Evolutionary conservation across 2,113 vertebrate species (phyloP).

Genomic region (Ptyas mucosa): DNA sequence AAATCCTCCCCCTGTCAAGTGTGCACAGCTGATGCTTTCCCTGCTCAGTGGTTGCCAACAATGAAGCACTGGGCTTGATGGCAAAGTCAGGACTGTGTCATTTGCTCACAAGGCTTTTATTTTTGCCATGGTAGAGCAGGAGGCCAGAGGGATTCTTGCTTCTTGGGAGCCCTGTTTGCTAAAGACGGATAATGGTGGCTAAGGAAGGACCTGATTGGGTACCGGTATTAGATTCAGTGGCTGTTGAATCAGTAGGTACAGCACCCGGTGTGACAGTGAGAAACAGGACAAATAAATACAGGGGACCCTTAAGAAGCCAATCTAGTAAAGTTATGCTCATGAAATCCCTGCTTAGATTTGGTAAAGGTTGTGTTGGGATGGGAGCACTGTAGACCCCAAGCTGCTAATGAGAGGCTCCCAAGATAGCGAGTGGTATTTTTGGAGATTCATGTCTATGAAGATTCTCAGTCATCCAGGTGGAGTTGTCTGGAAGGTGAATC

Average conservation of each 20-base stretch:
- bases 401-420: background rate
- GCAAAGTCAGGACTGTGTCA: background rate
- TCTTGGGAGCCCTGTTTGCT: background rate
- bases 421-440: background rate
- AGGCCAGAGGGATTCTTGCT: background rate
- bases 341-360: background rate
- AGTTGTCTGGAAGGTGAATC: background rate
- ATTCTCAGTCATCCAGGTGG: background rate
- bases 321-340: background rate
- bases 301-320: background rate
- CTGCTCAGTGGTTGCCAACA: background rate
- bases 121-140: background rate
- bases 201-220: background rate
- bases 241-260: background rate
- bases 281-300: background rate
- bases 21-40: background rate
- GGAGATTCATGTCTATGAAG: background rate
- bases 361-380: accelerated
- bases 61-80: background rate
- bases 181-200: background rate
- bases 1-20: background rate
- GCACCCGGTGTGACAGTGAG: background rate
- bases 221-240: background rate
- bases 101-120: background rate
- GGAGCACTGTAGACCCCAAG: background rate